Percentiles rank a stretch among this genome's conserved stretches.
phyloP scores from a whole-genome alignment of 2,797 vertebrate genomes.

The Alfaro cultratus region DNA sequence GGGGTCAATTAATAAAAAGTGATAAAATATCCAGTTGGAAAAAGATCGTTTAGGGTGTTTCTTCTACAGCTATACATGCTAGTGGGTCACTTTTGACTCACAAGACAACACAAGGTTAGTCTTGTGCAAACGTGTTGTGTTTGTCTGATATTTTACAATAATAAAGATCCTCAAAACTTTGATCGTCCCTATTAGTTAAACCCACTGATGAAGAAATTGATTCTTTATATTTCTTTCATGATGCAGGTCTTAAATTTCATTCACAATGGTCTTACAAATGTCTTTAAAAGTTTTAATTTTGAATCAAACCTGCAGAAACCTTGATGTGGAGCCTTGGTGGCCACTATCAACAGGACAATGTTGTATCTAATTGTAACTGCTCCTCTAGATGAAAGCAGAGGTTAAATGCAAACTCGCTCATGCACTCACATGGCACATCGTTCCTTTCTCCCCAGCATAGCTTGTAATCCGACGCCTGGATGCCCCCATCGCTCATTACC shows the following conservation, averaged over 20 bases:
- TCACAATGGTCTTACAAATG: too few species aligned
- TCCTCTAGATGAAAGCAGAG: slow-evolving; percentile 53
- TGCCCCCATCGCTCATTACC: slow-evolving; percentile 77
- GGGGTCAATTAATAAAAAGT: too few species aligned
- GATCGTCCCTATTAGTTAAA: neutral
- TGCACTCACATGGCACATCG: slow-evolving; percentile 56
- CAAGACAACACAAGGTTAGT: neutral
- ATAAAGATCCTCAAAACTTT: neutral
- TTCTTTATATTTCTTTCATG: too few species aligned
- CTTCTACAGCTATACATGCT: too few species aligned
- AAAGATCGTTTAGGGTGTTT: too few species aligned
- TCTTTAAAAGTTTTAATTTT: too few species aligned
- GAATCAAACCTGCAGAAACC: neutral
- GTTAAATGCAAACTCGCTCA: slow-evolving; percentile 62
- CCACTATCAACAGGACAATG: slow-evolving; percentile 1
- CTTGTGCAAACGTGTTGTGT: neutral
- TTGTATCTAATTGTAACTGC: slow-evolving; percentile 41
- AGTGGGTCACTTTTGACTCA: too few species aligned
- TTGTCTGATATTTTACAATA: neutral
- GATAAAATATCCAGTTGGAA: too few species aligned
- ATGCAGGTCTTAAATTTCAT: too few species aligned
- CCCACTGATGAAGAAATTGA: neutral
- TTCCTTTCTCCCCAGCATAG: slow-evolving; percentile 73
- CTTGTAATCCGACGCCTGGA: slow-evolving; percentile 66
- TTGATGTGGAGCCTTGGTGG: neutral